Conservation (phyloP, 2,888 invertebrate species). For the Aspidiotus rigidus region DNA sequence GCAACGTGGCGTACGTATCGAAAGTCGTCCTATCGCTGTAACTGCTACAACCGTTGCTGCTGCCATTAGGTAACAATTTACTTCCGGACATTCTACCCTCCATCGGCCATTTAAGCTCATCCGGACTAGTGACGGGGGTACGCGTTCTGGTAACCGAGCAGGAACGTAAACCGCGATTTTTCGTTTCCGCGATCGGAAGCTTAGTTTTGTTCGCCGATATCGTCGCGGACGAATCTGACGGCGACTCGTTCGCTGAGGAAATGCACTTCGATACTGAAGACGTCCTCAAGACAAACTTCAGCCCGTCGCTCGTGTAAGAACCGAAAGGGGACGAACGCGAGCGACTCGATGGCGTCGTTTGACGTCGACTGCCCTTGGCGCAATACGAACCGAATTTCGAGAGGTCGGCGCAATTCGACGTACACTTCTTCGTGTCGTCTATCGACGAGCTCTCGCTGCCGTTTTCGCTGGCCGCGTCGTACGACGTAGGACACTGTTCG, state of each 20-base stretch:
- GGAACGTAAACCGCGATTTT: conserved; percentile 16
- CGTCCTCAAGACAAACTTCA: conserved; percentile 4
- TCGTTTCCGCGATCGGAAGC: neutral
- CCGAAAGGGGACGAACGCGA: conserved; percentile 8
- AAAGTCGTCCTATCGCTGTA: conserved; percentile 45
- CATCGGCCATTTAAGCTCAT: conserved; percentile 1
- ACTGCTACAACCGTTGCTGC: too few relatives aligned
- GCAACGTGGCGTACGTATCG: conserved; percentile 69
- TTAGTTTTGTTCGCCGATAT: too few relatives aligned
- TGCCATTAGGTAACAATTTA: neutral
- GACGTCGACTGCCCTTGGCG: conserved; percentile 15
- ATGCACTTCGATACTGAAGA: conserved; percentile 6
- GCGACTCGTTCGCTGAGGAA: neutral
- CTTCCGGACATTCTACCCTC: neutral
- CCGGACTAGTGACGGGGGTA: conserved; percentile 12
- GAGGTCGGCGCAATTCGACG: neutral
- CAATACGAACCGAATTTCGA: neutral
- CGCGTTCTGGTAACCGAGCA: conserved; percentile 15
- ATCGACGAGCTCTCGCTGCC: conserved; percentile 32
- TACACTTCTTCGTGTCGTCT: conserved; percentile 18
- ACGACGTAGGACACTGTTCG: conserved; percentile 19
- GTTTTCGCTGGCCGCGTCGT: conserved; percentile 32
- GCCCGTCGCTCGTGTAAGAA: conserved; percentile 1
- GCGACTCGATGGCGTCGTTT: conserved; percentile 10
- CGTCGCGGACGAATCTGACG: neutral